Conservation (phyloP, 2,888 invertebrate genomes). For the Eupithecia subumbrata region DNA sequence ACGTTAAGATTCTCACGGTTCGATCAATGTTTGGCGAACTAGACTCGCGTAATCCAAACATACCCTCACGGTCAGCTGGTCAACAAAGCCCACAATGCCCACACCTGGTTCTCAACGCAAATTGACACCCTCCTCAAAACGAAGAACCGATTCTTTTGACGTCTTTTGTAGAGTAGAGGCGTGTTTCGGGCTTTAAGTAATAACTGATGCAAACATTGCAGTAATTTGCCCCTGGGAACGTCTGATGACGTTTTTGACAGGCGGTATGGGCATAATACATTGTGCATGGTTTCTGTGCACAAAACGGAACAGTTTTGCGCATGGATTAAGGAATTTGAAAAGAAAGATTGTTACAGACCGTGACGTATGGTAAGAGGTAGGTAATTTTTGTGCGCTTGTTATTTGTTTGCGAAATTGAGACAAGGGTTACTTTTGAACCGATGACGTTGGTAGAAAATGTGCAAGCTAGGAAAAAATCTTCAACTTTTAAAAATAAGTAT, state of each 20-base stretch:
- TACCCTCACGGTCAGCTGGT: conserved; percentile 77
- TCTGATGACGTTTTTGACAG: conserved; percentile 77
- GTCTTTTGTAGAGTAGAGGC: conserved; percentile 70
- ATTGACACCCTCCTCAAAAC: conserved; percentile 75
- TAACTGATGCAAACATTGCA: conserved; percentile 75
- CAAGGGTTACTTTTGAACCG: not conserved
- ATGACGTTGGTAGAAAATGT: not conserved
- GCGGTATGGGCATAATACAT: conserved; percentile 57
- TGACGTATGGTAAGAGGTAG: conserved; percentile 43
- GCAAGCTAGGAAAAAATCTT: not conserved
- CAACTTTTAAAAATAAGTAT: not conserved
- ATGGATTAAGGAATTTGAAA: conserved; percentile 56
- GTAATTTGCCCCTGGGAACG: conserved; percentile 76
- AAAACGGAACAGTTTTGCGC: conserved; percentile 58
- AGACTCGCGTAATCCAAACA: conserved; percentile 73
- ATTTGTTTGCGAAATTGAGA: conserved; percentile 6
- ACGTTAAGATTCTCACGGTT: conserved; percentile 76
- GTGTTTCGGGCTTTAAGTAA: conserved; percentile 70
- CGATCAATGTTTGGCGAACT: conserved; percentile 62
- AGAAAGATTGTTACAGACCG: conserved; percentile 42
- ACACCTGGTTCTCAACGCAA: conserved; percentile 71
- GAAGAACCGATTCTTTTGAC: conserved; percentile 68
- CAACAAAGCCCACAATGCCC: conserved; percentile 64
- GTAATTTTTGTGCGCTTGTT: conserved; percentile 28
- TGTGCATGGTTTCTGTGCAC: conserved; percentile 62